Evolutionary conservation across 64 coral and sea anemone genomes (phyloP), one percentile per base, ranked within the genome.

Genomic region (Porites australiensis): DNA sequence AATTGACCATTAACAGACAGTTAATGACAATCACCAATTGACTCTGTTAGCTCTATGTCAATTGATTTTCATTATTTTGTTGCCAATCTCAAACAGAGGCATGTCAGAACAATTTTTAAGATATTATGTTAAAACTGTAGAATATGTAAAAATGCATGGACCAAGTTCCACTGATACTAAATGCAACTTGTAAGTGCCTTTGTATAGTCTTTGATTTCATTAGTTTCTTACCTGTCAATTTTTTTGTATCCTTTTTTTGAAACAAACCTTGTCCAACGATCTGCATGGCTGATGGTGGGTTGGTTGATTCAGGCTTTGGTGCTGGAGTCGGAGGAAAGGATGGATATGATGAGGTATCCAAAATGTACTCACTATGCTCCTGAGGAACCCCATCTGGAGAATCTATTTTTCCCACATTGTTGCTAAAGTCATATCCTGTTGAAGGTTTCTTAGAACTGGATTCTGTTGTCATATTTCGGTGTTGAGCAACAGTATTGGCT

Each of bases 251-350:
- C 20, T 79, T 10, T 5, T 60, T 20, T 45, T 44, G 12, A 8
- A 61, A 3, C 4, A 44, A 44, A 1, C 9, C 77, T 51, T 60
- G 19, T 11, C 53, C 53, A 37, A 80, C 77, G 6, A 80, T 15
- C 20, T 80, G 77, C 57, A 45, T 80, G 14, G 11, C 11, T 61
- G 77, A 15, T 44, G 77, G 77, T 15, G 77, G n/a, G n/a, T n/a
- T 16, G 62, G 54, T 61, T 10, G 77, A 80, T 80, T 80, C 77
- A 44, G 44, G 59, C 77, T 80, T 80, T 80, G 57, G 19, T 16
- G 16, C 15, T 49, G 73, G 13, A 6, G 45, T 75, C 2, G 13
- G 54, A 13, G 23, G 23, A 27, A 62, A 61, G 51, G 55, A 80
- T 22, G 5, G 55, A 44, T 44, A 61, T 62, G 55, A 80, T 8